Evolutionary conservation across 2,113 vertebrate species (phyloP).

Genomic region (Centrocercus urophasianus): DNA sequence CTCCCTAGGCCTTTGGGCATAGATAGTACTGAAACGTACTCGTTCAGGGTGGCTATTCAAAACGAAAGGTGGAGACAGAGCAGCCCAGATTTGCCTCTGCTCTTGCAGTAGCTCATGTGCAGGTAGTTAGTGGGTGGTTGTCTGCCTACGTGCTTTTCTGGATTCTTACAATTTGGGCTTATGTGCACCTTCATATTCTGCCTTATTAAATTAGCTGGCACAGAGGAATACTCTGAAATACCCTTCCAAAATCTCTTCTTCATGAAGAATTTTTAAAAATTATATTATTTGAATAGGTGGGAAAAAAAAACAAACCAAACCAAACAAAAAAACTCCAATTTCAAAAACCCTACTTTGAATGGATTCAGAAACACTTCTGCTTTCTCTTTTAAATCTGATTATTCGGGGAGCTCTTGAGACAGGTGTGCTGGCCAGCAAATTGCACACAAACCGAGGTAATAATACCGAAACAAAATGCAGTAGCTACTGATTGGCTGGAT

Average conservation of each 20-base stretch:
- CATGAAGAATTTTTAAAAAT: not conserved
- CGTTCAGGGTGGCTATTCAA: not conserved
- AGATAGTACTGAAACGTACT: not conserved
- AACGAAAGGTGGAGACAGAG: not conserved
- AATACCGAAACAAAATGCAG: not conserved
- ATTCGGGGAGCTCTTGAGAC: not conserved
- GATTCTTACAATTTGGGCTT: conserved; percentile 5
- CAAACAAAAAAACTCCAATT: too few species aligned
- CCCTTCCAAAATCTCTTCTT: not conserved
- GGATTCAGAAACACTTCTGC: not conserved
- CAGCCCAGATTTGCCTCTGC: not conserved
- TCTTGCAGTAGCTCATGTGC: not conserved
- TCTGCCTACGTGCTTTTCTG: conserved; percentile 10
- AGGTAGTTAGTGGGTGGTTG: not conserved
- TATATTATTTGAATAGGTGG: not conserved
- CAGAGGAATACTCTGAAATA: conserved; percentile 54
- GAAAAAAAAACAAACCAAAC: not conserved
- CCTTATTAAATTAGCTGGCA: conserved; percentile 52
- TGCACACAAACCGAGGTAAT: not conserved
- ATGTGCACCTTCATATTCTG: conserved; percentile 18
- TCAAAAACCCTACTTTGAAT: not conserved
- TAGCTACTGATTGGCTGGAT: conserved; percentile 39
- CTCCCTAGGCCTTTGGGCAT: not conserved
- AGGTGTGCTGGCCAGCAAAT: not conserved
- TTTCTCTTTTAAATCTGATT: not conserved